A percentile compares a stretch with the other conserved stretches of the same genome.
Evolutionary conservation across 37 sponge, comb jelly and placozoan genomes (phyloP).

Genomic region (Mnemiopsis leidyi): DNA sequence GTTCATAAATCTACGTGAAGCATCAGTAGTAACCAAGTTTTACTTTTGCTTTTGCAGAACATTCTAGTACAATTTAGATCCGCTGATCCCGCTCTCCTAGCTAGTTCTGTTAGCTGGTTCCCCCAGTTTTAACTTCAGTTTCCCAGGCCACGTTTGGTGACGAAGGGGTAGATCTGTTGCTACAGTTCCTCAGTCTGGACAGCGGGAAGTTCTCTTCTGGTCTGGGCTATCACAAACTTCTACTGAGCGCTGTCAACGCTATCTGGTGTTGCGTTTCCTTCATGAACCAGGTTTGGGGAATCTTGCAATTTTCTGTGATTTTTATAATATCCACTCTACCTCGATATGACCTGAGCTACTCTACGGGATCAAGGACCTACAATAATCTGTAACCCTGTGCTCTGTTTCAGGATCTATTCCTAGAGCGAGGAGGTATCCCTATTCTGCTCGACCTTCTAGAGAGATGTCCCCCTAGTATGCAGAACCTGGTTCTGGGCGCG

Average conservation of each 20-base stretch:
- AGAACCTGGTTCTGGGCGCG: conserved; percentile 82
- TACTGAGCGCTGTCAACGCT: conserved; percentile 81
- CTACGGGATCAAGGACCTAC: no score
- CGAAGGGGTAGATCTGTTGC: conserved; percentile 79
- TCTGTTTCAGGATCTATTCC: conserved; percentile 87
- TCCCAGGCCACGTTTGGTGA: conserved; percentile 90
- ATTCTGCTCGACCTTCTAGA: conserved; percentile 85
- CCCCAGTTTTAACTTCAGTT: no score
- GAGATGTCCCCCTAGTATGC: conserved; percentile 83
- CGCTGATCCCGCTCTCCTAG: no score
- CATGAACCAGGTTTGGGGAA: conserved; percentile 49
- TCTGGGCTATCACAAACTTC: conserved; percentile 83
- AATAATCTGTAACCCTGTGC: no score
- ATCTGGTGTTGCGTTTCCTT: conserved; percentile 76
- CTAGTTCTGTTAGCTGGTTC: no score
- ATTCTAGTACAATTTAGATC: no score
- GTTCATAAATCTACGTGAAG: no score
- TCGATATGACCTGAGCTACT: no score
- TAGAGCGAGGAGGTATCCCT: conserved; percentile 91
- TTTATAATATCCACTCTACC: no score
- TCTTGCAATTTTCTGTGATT: no score
- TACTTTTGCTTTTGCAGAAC: no score
- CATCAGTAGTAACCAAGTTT: no score
- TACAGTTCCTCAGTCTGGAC: conserved; percentile 76
- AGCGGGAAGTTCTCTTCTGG: conserved; percentile 75